These are phyloP conservation scores for Palaemon carinicauda DNA, from an alignment of 1,140 invertebrate species.

Conservation along the genomic window DNA sequence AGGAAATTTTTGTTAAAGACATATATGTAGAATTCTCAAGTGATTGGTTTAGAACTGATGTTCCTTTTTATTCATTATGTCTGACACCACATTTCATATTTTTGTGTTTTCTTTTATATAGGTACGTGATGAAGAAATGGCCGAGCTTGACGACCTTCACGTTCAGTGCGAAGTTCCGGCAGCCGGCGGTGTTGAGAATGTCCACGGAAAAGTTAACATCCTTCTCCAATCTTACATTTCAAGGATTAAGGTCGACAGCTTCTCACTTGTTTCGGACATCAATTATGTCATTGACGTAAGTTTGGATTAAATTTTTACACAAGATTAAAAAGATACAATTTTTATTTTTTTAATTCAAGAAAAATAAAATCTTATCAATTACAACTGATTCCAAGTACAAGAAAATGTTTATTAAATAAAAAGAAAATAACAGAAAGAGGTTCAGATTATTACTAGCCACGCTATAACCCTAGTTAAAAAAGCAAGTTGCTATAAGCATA, in stretches of 20 bases:
- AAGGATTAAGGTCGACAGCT: constrained; percentile 78
- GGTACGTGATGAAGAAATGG: constrained; percentile 93
- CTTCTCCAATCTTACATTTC: constrained; percentile 91
- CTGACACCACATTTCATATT: no score
- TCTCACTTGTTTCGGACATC: constrained; percentile 92
- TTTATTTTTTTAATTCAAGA: no score
- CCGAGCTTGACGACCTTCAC: constrained; percentile 81
- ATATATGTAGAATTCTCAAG: not conserved
- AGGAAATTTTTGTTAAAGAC: no score
- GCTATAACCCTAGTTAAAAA: no score
- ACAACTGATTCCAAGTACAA: no score
- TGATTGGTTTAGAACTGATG: not conserved
- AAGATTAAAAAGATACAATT: no score
- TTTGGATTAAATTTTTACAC: not conserved
- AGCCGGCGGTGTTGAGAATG: constrained; percentile 84
- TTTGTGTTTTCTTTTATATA: constrained; percentile 64
- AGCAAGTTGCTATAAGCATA: no score
- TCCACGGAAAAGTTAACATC: constrained; percentile 97
- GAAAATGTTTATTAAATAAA: no score
- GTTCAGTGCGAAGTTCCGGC: constrained; percentile 80
- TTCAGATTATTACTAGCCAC: no score
- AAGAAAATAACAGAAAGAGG: no score
- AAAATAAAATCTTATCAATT: no score
- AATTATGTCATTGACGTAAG: constrained; percentile 89
- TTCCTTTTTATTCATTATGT: no score